Evolutionary conservation across 2,888 invertebrate species (phyloP), one percentile per base, ranked within the genome.

Genomic region (Carpatolechia fugitivella): DNA sequence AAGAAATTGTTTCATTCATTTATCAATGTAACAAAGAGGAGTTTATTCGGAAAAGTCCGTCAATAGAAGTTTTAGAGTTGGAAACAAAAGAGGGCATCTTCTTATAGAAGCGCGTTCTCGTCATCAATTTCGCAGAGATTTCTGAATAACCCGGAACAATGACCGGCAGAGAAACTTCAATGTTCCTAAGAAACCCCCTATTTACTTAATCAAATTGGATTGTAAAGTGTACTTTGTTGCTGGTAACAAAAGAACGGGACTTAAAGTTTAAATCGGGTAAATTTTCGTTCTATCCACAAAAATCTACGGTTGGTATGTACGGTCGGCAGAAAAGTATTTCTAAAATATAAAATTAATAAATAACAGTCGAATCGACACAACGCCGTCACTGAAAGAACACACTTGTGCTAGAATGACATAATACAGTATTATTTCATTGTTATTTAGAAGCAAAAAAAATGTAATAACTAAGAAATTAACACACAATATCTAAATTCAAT

Each of bases 171-270:
- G 3, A n/a, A 8, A 8, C 33, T 8, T 3, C 3, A 38, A 38
- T 14, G 3, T n/a, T 35, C 38, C 7, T 38, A 38, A 24, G 41
- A 20, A 44, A 10, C 41, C 11, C n/a, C 20, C 18, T 62, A 60
- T 66, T 65, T 58, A 62, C 62, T 65, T 64, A 66, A 66, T 65
- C 60, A 60, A 64, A 68, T 63, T 62, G 59, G 62, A 60, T 60
- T 60, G 56, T 63, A 56, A 60, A 56, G 56, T 63, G 60, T 57
- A 62, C 60, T 63, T 61, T 53, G 62, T 64, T 65, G 52, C 55
- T 57, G 20, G 40, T 4, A 55, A 64, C 68, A 63, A 68, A 68
- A 62, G 62, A 60, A 53, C 53, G 40, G 51, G 47, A 52, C 55
- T 51, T 18, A 38, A 38, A 30, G 48, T 53, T 56, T 53, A 49